These are phyloP conservation scores for Malurus alboscapulatus DNA, from an alignment of 2,113 vertebrate species.

Conservation along the genomic window DNA sequence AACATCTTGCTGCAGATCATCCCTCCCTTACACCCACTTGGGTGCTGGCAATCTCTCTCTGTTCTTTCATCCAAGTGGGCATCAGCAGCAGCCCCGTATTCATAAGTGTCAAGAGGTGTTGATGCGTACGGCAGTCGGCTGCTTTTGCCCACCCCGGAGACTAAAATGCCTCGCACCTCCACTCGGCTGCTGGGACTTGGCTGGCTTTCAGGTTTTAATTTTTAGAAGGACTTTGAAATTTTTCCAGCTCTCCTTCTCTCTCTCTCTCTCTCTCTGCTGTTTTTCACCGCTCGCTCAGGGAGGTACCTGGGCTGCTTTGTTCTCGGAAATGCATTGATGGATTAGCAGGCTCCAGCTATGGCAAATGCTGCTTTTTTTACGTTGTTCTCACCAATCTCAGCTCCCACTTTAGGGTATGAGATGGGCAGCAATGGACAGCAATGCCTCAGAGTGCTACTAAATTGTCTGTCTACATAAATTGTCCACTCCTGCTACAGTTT, in stretches of 20 bases:
- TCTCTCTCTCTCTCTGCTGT: neutral
- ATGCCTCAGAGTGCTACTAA: neutral
- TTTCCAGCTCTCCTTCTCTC: slow-evolving; percentile 30
- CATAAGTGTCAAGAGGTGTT: slow-evolving; percentile 67
- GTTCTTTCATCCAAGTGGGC: slow-evolving; percentile 68
- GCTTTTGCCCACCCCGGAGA: slow-evolving; percentile 64
- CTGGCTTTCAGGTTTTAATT: slow-evolving; percentile 59
- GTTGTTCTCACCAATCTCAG: neutral
- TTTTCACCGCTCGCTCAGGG: neutral
- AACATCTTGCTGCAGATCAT: slow-evolving; percentile 56
- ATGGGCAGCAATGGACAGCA: neutral
- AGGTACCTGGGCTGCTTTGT: slow-evolving; percentile 61
- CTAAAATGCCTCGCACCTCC: slow-evolving; percentile 65
- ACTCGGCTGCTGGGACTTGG: slow-evolving; percentile 61
- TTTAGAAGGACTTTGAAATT: slow-evolving; percentile 64
- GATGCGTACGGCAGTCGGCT: slow-evolving; percentile 62
- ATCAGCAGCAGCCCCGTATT: slow-evolving; percentile 61
- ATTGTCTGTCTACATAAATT: neutral
- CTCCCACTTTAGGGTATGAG: neutral
- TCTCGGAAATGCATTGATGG: neutral
- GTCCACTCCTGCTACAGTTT: neutral
- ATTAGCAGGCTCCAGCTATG: neutral
- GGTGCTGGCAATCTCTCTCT: slow-evolving; percentile 35
- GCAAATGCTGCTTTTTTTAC: neutral
- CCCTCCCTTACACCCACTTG: slow-evolving; percentile 41